phyloP scores from a whole-genome alignment of 2,797 vertebrate species.

The Paratrypauchen microcephalus region DNA sequence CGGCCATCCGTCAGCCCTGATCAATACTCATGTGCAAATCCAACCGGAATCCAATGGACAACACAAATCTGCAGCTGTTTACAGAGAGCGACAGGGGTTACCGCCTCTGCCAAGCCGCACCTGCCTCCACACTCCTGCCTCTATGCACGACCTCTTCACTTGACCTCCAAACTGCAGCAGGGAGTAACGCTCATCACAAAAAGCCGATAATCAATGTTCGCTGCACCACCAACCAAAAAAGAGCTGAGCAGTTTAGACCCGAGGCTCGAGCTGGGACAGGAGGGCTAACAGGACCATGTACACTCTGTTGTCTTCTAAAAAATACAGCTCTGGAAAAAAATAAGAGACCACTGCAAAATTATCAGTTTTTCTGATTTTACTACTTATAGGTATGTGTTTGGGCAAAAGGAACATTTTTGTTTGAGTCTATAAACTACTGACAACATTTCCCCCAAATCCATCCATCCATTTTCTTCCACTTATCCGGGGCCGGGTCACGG shows the following conservation, averaged over 20 bases:
- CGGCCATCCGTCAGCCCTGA: neutral
- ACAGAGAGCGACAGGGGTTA: neutral
- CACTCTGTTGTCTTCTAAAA: too few species aligned
- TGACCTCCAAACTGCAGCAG: conserved; percentile 4
- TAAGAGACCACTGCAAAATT: too few species aligned
- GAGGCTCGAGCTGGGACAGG: neutral
- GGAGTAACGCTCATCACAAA: conserved; percentile 2
- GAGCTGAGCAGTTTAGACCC: neutral
- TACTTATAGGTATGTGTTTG: too few species aligned
- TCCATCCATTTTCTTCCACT: too few species aligned
- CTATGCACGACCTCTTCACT: conserved; percentile 1
- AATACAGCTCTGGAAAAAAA: too few species aligned
- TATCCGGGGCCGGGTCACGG: too few species aligned
- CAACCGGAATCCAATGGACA: conserved; percentile 1
- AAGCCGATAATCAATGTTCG: neutral
- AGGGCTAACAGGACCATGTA: too few species aligned
- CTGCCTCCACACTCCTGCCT: neutral
- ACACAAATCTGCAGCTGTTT: conserved; percentile 5
- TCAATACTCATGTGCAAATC: neutral
- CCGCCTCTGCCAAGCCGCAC: neutral
- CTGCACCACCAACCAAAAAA: neutral
- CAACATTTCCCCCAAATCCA: too few species aligned
- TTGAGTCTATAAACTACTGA: too few species aligned
- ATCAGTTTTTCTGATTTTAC: too few species aligned
- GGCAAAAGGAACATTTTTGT: too few species aligned